Percentiles rank a stretch among this genome's conserved stretches.
Conservation (phyloP, 2,797 vertebrate genomes). For the Lepilemur septentrionalis region DNA sequence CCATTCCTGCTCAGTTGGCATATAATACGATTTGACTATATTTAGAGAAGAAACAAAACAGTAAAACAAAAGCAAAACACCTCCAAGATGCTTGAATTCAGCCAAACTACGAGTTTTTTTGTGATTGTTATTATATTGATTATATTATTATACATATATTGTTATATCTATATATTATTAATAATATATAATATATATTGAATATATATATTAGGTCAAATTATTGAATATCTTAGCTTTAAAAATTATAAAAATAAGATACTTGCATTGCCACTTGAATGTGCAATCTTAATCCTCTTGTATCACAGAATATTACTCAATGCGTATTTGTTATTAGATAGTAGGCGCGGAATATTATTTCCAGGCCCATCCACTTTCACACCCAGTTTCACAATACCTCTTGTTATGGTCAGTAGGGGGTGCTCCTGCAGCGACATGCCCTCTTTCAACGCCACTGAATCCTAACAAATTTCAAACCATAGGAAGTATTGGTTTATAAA, state of each 20-base stretch:
- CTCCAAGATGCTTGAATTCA: not conserved
- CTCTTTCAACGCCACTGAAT: not conserved
- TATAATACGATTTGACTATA: not conserved
- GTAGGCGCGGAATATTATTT: not conserved
- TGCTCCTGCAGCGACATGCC: slow-evolving; percentile 79
- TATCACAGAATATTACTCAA: not conserved
- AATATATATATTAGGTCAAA: not conserved
- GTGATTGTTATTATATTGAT: not conserved
- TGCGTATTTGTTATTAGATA: not conserved
- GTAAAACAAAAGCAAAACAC: not conserved
- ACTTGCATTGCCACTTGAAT: not conserved
- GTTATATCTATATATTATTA: too few relatives aligned
- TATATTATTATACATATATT: too few relatives aligned
- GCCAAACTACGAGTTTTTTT: not conserved
- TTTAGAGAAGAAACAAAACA: slow-evolving; percentile 15
- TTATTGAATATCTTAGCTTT: slow-evolving; percentile 20
- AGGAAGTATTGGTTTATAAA: slow-evolving; percentile 82
- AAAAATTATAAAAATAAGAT: not conserved
- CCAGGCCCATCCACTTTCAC: not conserved
- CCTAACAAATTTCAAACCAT: slow-evolving; percentile 4
- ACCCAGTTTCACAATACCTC: not conserved
- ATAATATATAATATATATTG: too few relatives aligned
- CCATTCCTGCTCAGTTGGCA: not conserved
- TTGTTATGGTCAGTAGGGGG: slow-evolving; percentile 76
- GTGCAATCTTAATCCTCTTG: not conserved